Evolutionary conservation across 2,888 invertebrate genomes (phyloP).

Genomic region (Gymnocheta viridis): DNA sequence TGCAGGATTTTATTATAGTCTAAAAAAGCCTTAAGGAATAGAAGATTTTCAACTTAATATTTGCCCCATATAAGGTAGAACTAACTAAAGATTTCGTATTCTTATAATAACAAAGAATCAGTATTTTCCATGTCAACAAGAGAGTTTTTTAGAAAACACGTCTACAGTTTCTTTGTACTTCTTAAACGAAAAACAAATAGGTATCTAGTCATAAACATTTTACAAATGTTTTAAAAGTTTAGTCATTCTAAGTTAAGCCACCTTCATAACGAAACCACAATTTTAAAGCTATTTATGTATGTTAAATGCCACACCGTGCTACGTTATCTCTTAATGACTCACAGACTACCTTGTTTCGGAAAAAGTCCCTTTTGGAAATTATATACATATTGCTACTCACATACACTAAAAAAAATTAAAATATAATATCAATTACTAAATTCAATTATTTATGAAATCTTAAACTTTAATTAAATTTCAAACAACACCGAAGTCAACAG

Average conservation of each 20-base stretch:
- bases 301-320: background rate
- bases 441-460: slow-evolving; percentile 1
- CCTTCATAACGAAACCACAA: background rate
- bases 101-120: no score
- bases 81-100: no score
- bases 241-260: background rate
- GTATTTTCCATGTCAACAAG: no score
- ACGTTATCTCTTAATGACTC: slow-evolving; percentile 23
- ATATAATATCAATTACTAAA: background rate
- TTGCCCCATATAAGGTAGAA: no score
- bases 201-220: background rate
- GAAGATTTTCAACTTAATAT: no score
- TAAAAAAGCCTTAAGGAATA: no score
- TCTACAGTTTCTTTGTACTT: background rate
- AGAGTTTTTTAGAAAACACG: no score
- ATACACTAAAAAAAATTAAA: background rate
- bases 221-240: background rate
- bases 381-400: background rate
- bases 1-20: no score
- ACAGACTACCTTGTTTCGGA: background rate
- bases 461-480: background rate
- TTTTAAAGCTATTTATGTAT: background rate
- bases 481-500: background rate
- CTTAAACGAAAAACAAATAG: background rate
- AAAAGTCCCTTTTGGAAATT: background rate